These are phyloP conservation scores for Sphenopsis melanotis DNA, from an alignment of 2,797 vertebrate species.

Conservation along the genomic window DNA sequence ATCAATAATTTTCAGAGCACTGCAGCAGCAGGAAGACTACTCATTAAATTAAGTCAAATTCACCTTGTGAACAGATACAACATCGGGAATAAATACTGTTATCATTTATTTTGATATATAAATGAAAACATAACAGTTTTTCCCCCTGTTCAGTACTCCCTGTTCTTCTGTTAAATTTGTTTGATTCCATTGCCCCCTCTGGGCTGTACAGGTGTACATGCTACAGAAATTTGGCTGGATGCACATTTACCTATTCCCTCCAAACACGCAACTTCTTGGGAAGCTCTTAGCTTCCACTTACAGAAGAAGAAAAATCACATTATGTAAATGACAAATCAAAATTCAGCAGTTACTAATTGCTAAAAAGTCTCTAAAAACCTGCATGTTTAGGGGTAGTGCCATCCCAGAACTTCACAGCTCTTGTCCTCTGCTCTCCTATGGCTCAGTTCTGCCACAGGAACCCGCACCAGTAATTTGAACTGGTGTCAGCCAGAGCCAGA, in stretches of 20 bases:
- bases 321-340: slow-evolving; percentile 43
- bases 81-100: background rate
- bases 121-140: background rate
- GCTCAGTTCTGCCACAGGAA: background rate
- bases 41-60: background rate
- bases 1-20: background rate
- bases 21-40: background rate
- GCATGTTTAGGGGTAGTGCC: background rate
- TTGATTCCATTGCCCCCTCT: background rate
- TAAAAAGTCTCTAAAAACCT: background rate
- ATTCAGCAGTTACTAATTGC: slow-evolving; percentile 19
- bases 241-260: background rate
- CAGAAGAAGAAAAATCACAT: background rate
- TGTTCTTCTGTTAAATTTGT: background rate
- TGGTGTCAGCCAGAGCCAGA: slow-evolving; percentile 12
- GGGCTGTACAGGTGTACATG: background rate
- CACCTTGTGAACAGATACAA: background rate
- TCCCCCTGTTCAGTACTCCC: too few relatives aligned
- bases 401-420: slow-evolving; percentile 23
- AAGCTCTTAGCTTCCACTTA: slow-evolving; percentile 18
- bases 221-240: background rate
- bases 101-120: background rate
- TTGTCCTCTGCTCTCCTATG: background rate
- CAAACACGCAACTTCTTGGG: background rate
- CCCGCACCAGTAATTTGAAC: background rate